Evolutionary conservation across 2,797 vertebrate species (phyloP).

Genomic region (Todus mexicanus): DNA sequence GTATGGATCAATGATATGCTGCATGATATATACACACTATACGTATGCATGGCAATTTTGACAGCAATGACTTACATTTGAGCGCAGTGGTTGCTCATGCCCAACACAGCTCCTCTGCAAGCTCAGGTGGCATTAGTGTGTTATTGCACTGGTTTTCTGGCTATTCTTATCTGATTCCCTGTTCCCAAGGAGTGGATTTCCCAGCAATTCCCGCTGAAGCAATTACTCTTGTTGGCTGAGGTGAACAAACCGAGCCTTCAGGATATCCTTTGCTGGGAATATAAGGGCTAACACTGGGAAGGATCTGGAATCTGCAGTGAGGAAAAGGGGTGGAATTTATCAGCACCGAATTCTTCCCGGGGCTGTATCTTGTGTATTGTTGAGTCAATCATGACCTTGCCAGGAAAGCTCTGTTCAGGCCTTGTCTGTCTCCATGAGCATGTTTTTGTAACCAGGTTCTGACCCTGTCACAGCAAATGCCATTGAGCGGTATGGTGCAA

Average conservation of each 20-base stretch:
- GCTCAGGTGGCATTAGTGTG: neutral
- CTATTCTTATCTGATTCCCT: neutral
- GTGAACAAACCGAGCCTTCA: neutral
- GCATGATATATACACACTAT: neutral
- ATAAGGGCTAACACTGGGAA: neutral
- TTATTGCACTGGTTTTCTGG: neutral
- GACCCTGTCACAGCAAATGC: conserved; percentile 2
- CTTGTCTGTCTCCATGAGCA: neutral
- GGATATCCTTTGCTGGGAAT: conserved; percentile 59
- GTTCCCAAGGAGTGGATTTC: conserved; percentile 44
- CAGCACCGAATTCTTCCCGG: neutral
- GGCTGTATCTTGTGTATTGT: neutral
- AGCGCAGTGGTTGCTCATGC: neutral
- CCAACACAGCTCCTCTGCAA: neutral
- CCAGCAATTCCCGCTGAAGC: conserved; percentile 48
- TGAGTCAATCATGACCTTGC: neutral
- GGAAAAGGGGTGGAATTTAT: neutral
- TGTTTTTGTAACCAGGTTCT: neutral
- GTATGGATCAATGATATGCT: too few species aligned
- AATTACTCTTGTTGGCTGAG: neutral
- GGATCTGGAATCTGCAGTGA: neutral
- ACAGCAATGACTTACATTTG: neutral
- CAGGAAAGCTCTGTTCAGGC: neutral
- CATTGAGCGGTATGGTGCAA: neutral
- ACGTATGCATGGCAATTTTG: neutral